Conservation (phyloP, 2,797 vertebrate genomes). For the Aplochiton taeniatus region DNA sequence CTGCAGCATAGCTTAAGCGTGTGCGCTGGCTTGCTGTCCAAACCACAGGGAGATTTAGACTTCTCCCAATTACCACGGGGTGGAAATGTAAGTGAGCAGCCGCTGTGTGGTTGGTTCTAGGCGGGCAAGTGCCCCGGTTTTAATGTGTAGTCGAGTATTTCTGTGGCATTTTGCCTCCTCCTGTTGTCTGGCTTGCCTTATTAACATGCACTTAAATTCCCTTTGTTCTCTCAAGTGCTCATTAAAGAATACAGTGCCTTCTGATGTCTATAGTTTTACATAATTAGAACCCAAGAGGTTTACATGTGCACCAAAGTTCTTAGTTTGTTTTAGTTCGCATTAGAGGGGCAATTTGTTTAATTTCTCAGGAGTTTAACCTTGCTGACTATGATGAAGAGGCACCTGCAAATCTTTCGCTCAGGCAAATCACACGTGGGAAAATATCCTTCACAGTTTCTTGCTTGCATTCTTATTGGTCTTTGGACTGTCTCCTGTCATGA, state of each 20-base stretch:
- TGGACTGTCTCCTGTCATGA: too few species aligned
- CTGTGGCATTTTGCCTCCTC: constrained; percentile 73
- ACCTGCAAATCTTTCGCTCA: constrained; percentile 69
- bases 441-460: constrained; percentile 23
- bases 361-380: constrained; percentile 85
- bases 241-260: constrained; percentile 82
- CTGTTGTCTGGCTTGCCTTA: constrained; percentile 77
- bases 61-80: constrained; percentile 30
- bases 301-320: constrained; percentile 78
- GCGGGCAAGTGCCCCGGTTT: constrained; percentile 58
- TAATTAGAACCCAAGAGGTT: constrained; percentile 84
- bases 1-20: constrained; percentile 26
- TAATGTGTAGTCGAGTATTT: constrained; percentile 61
- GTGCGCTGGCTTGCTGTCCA: constrained; percentile 21
- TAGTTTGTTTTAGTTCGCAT: constrained; percentile 82
- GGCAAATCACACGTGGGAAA: constrained; percentile 59
- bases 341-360: constrained; percentile 84
- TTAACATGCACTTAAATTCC: constrained; percentile 84
- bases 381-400: constrained; percentile 79
- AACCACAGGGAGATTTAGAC: constrained; percentile 43
- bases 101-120: constrained; percentile 32
- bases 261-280: constrained; percentile 84
- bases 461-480: constrained; percentile 12
- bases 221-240: constrained; percentile 83
- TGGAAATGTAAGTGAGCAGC: constrained; percentile 45